Percentiles rank a stretch among this genome's conserved stretches.
Evolutionary conservation across 30 jellyfish, hydroid and myxozoan genomes (phyloP).

Genomic region (Catostylus mosaicus): DNA sequence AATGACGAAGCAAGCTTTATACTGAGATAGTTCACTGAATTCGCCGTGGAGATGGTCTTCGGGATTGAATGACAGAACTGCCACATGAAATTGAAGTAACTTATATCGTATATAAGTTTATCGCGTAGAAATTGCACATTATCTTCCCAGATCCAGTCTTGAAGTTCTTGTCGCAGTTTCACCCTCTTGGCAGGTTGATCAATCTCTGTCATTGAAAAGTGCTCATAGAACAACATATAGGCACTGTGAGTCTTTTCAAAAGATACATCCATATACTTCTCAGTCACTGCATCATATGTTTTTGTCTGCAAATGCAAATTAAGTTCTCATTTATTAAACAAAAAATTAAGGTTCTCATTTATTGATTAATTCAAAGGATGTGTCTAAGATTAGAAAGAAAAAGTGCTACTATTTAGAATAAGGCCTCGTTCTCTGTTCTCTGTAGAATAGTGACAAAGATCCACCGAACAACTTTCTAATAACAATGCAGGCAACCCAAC

Average conservation of each 20-base stretch:
- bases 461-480: no score
- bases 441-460: no score
- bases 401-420: no score
- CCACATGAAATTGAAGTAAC: slow-evolving; percentile 93
- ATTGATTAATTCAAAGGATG: no score
- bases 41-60: slow-evolving; percentile 51
- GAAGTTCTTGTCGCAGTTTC: slow-evolving; percentile 69
- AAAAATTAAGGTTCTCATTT: no score
- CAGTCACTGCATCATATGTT: slow-evolving; percentile 96
- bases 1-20: slow-evolving; percentile 83
- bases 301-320: slow-evolving; percentile 64
- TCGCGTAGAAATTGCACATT: slow-evolving; percentile 84
- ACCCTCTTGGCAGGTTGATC: slow-evolving; percentile 57
- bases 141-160: slow-evolving; percentile 86
- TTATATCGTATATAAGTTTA: slow-evolving; percentile 82
- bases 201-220: slow-evolving; percentile 64
- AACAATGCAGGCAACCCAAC: no score
- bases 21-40: slow-evolving; percentile 65
- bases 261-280: slow-evolving; percentile 95
- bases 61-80: slow-evolving; percentile 90
- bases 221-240: slow-evolving; percentile 94
- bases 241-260: slow-evolving; percentile 98
- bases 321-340: no score
- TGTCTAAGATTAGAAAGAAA: no score
- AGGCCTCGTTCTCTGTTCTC: no score